Evolutionary conservation across 2,888 invertebrate genomes (phyloP), one percentile per base, ranked within the genome.

Genomic region (Athrips mouffetella): DNA sequence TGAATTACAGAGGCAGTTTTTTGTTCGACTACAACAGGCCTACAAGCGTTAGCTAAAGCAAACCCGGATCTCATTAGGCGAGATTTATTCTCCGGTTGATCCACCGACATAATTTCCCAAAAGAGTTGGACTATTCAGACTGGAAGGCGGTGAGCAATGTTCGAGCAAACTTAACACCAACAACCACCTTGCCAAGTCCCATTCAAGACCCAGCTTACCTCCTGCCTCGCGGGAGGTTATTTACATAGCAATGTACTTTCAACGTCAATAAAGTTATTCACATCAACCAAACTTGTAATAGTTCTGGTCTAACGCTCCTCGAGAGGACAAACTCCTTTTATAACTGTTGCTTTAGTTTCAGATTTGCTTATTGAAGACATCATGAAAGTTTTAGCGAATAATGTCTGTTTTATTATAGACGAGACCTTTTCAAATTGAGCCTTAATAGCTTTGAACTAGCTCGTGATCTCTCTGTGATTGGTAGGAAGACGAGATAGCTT

Each of bases 211-310:
- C 16, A 13, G 33, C 33, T 16, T 33, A 7, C 30, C 30, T 27
- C 27, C 7, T 20, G 30, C n/a, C 30, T n/a, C 13, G 23, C 10
- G 40, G 23, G 40, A 40, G 23, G 11, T 11, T 18, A 44, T 44
- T 44, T 44, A 44, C 44, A 44, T 44, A 30, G 30, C 16, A 30
- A 44, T 44, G 29, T 30, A 20, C 30, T 44, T n/a, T 11, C 44
- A 1, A 10, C 10, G 42, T 20, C 44, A 20, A 30, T 44, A 44
- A 44, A 44, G 30, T 44, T 44, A 44, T 30, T 29, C 44, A 15
- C 44, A 44, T 44, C 30, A 30, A 44, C 31, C 25, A 37, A 37
- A 37, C 37, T 37, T 37, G 37, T 37, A 20, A 20, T 18, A 37
- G 37, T 35, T 18, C 16, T 16, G 35, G 18, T 37, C 37, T 37